A percentile compares a stretch with the other conserved stretches of the same genome.
phyloP scores from a whole-genome alignment of 2,113 vertebrate genomes.

The Dasyprocta punctata region DNA sequence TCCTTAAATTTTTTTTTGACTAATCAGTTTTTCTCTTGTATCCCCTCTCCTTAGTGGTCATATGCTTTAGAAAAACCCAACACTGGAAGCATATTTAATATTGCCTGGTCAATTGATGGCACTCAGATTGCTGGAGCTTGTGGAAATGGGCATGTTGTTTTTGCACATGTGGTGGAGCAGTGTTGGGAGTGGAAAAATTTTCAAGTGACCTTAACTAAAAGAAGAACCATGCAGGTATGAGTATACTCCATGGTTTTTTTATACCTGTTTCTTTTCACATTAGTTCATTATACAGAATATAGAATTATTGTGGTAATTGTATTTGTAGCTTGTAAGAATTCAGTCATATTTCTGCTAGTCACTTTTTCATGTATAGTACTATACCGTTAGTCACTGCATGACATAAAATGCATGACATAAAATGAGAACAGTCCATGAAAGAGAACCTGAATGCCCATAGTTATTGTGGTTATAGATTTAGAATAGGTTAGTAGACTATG shows the following conservation, averaged over 20 bases:
- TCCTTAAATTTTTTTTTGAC: neutral
- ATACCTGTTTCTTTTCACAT: neutral
- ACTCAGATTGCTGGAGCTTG: constrained; percentile 96
- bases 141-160: constrained; percentile 96
- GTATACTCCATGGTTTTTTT: neutral
- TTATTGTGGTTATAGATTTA: neutral
- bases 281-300: neutral
- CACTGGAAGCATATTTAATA: constrained; percentile 94
- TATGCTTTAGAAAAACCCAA: constrained; percentile 96
- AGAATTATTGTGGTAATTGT: neutral
- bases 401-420: neutral
- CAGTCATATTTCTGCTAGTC: neutral
- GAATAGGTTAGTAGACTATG: neutral
- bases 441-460: neutral
- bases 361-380: neutral
- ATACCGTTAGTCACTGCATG: neutral
- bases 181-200: constrained; percentile 98
- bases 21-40: neutral
- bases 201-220: constrained; percentile 93
- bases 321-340: constrained; percentile 15
- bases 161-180: constrained; percentile 97
- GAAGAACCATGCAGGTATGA: constrained; percentile 96
- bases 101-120: constrained; percentile 96
- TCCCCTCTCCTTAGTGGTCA: constrained; percentile 91
- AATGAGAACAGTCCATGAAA: neutral